phyloP scores from a whole-genome alignment of 2,888 invertebrate species.

The Watsonalla cultraria region DNA sequence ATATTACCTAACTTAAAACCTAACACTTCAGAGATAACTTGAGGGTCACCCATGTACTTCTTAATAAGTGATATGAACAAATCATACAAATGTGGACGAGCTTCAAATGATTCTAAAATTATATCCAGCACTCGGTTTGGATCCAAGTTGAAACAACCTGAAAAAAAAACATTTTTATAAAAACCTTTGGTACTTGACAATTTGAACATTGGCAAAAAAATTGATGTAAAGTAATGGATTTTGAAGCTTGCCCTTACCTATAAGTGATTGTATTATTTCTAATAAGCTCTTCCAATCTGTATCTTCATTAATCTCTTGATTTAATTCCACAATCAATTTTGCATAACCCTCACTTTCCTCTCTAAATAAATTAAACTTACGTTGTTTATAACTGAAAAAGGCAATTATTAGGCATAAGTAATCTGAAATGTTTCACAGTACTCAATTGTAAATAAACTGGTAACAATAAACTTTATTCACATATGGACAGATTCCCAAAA shows the following conservation, averaged over 20 bases:
- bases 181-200: not conserved
- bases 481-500: too few relatives aligned
- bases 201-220: too few relatives aligned
- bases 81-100: slow-evolving; percentile 85
- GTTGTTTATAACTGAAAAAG: slow-evolving; percentile 95
- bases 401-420: slow-evolving; percentile 1
- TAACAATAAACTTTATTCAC: too few relatives aligned
- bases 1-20: slow-evolving; percentile 93
- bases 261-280: slow-evolving; percentile 94
- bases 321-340: slow-evolving; percentile 95
- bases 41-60: slow-evolving; percentile 90
- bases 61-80: slow-evolving; percentile 91
- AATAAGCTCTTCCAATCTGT: slow-evolving; percentile 84
- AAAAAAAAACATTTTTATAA: slow-evolving; percentile 27
- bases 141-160: slow-evolving; percentile 99
- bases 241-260: slow-evolving; percentile 84
- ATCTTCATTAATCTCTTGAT: slow-evolving; percentile 86
- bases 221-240: too few relatives aligned
- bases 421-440: not conserved
- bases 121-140: slow-evolving; percentile 98
- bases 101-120: slow-evolving; percentile 97
- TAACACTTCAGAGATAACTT: slow-evolving; percentile 93
- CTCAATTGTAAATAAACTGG: too few relatives aligned
- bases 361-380: slow-evolving; percentile 98
- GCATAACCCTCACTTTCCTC: slow-evolving; percentile 99